phyloP scores from a whole-genome alignment of 2,888 invertebrate genomes.

The Pyrgus malvae region DNA sequence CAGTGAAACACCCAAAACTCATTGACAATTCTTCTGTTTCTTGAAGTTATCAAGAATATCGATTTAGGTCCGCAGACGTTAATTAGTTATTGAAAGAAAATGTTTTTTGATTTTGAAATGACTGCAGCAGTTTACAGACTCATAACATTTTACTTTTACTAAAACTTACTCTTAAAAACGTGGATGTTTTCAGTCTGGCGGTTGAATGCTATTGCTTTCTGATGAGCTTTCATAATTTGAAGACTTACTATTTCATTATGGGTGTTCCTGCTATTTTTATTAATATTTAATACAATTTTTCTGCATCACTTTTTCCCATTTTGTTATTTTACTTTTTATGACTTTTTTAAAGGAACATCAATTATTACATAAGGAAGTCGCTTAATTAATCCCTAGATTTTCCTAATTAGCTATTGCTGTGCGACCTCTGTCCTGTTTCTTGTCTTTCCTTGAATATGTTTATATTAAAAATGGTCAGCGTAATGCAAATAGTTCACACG shows the following conservation, averaged over 20 bases:
- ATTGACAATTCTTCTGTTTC: neutral
- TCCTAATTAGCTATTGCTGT: no score
- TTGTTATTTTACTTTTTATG: no score
- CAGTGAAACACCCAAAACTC: slow-evolving; percentile 1
- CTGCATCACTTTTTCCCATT: no score
- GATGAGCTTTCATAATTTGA: no score
- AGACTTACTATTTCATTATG: neutral
- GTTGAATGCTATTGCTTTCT: no score
- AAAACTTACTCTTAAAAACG: neutral
- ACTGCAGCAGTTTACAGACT: neutral
- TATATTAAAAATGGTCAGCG: slow-evolving; percentile 5
- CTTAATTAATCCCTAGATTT: no score
- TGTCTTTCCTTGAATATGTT: slow-evolving; percentile 7
- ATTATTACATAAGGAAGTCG: no score
- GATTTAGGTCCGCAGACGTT: neutral
- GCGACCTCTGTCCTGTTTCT: neutral
- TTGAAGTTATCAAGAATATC: neutral
- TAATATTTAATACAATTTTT: no score
- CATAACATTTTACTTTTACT: slow-evolving; percentile 1
- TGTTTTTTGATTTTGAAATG: neutral
- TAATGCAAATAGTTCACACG: neutral
- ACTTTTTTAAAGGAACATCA: no score
- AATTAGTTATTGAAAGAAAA: neutral
- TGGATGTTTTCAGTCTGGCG: neutral
- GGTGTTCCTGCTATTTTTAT: no score